phyloP scores from a whole-genome alignment of 2,797 vertebrate species.

The Ctenosaura bakeri region DNA sequence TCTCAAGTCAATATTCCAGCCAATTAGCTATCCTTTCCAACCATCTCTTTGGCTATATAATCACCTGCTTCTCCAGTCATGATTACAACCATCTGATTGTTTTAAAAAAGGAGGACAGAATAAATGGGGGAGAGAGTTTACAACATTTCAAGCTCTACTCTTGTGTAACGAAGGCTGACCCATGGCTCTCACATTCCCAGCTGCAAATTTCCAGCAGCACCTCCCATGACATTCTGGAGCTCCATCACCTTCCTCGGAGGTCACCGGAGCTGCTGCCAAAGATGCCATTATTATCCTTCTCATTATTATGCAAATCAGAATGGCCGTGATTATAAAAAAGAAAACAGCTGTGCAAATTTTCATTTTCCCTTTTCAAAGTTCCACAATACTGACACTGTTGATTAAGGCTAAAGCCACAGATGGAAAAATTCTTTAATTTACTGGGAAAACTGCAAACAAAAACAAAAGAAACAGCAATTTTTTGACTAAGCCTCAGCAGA shows the following conservation, averaged over 20 bases:
- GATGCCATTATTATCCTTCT: background rate
- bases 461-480: background rate
- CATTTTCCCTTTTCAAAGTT: constrained; percentile 15
- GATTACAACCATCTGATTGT: background rate
- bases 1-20: background rate
- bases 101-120: background rate
- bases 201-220: background rate
- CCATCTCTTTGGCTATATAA: background rate
- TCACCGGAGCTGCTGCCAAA: constrained; percentile 8
- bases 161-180: background rate
- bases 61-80: background rate
- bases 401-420: constrained; percentile 23
- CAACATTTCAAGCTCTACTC: background rate
- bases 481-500: background rate
- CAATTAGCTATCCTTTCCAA: background rate
- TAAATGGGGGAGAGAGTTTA: background rate
- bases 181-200: background rate
- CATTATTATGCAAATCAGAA: constrained; percentile 22
- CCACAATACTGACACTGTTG: constrained; percentile 5
- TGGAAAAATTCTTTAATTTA: constrained; percentile 7
- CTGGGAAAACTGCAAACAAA: constrained; percentile 18
- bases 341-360: constrained; percentile 37
- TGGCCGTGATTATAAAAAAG: constrained; percentile 9
- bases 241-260: constrained; percentile 6
- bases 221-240: too few relatives aligned